Evolutionary conservation across 2,113 vertebrate genomes (phyloP).

Genomic region (Sebastes schlegelii): DNA sequence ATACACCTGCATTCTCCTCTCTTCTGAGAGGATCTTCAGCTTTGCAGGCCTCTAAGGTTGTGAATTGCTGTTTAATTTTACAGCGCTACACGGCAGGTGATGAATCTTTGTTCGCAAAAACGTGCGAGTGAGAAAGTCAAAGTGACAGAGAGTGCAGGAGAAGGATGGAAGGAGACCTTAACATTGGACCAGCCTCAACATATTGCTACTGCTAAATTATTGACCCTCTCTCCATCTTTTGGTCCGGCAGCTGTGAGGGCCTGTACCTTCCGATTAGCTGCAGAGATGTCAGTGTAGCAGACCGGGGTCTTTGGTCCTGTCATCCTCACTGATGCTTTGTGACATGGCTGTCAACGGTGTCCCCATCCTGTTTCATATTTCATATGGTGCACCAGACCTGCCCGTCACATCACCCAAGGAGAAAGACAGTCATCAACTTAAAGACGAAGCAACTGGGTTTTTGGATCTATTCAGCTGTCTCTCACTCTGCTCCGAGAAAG

Average conservation of each 20-base stretch:
- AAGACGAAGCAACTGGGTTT: conserved; percentile 42
- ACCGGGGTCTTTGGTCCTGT: conserved; percentile 76
- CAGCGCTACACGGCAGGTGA: not conserved
- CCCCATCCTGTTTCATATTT: conserved; percentile 83
- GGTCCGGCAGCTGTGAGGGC: conserved; percentile 84
- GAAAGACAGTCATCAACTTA: conserved; percentile 64
- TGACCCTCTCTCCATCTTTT: conserved; percentile 82
- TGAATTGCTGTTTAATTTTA: conserved; percentile 5
- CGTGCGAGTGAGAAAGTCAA: conserved; percentile 23
- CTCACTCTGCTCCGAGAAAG: not conserved
- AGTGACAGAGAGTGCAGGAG: conserved; percentile 51
- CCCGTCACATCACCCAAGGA: conserved; percentile 73
- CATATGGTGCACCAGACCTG: conserved; percentile 77
- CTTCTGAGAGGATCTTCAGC: not conserved
- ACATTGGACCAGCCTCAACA: conserved; percentile 76
- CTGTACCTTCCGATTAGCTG: conserved; percentile 91
- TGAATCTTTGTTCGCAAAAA: conserved; percentile 30
- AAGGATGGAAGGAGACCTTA: conserved; percentile 51
- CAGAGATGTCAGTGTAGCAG: conserved; percentile 79
- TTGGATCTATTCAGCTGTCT: conserved; percentile 35
- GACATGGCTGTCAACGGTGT: conserved; percentile 82
- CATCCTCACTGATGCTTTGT: conserved; percentile 84
- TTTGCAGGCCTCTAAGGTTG: not conserved
- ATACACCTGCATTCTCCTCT: not conserved
- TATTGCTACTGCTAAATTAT: conserved; percentile 89